Evolutionary conservation across 2,113 vertebrate genomes (phyloP).

Genomic region (Tonatia bakeri): DNA sequence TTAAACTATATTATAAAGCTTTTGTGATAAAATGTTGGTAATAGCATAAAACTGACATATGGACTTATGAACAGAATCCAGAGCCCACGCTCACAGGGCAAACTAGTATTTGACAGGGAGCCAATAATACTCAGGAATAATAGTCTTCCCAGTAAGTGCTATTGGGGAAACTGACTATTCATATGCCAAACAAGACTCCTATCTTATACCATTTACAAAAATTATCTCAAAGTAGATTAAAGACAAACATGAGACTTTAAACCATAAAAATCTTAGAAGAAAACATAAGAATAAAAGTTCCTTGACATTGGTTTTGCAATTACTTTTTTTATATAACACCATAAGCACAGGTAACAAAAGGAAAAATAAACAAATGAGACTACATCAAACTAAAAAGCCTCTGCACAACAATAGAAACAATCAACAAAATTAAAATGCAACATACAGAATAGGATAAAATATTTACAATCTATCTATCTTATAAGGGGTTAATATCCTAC

Average conservation of each 20-base stretch:
- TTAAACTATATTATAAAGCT: neutral
- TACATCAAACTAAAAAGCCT: neutral
- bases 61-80: neutral
- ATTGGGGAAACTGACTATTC: neutral
- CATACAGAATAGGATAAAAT: neutral
- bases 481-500: neutral
- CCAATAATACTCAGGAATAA: neutral
- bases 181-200: neutral
- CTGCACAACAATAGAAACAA: neutral
- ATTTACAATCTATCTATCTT: neutral
- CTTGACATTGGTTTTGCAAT: neutral
- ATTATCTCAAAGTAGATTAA: neutral
- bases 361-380: neutral
- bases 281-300: neutral
- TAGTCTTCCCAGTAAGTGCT: neutral
- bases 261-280: neutral
- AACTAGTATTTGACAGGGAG: neutral
- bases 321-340: neutral
- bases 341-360: neutral
- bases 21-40: neutral
- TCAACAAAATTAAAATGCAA: neutral
- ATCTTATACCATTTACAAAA: neutral
- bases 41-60: neutral
- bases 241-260: neutral
- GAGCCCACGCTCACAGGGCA: neutral